A percentile compares a stretch with the other conserved stretches of the same genome.
Conservation (phyloP, 2,888 invertebrate species). For the Lasioglossum oenotherae region DNA sequence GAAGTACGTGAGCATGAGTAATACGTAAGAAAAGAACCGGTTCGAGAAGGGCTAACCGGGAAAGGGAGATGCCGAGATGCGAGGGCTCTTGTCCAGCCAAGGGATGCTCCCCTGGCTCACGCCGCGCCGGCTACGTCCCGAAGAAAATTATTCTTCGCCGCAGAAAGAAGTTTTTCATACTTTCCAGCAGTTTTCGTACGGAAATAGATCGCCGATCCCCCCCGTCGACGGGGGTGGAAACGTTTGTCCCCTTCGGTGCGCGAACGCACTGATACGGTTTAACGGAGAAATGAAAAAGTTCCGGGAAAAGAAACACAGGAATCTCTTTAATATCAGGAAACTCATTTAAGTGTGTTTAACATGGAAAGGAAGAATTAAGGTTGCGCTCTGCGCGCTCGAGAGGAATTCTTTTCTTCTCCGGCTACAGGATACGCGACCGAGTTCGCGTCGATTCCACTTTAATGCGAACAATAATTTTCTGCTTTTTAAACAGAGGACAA, state of each 20-base stretch:
- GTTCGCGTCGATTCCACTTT: conserved; percentile 5
- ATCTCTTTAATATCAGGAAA: conserved; percentile 24
- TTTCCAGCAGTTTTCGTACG: conserved; percentile 14
- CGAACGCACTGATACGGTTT: background rate
- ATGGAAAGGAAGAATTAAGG: background rate
- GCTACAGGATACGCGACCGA: background rate
- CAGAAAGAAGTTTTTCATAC: conserved; percentile 28
- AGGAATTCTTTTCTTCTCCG: conserved; percentile 17
- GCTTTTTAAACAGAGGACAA: background rate
- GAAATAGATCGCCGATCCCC: conserved; percentile 22
- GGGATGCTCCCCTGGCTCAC: conserved; percentile 32
- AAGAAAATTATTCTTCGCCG: conserved; percentile 54
- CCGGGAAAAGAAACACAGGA: conserved; percentile 15
- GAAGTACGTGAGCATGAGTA: conserved; percentile 59
- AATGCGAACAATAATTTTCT: conserved; percentile 26
- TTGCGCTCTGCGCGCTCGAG: background rate
- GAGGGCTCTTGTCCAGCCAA: conserved; percentile 48
- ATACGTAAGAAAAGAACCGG: conserved; percentile 52
- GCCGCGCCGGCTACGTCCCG: conserved; percentile 21
- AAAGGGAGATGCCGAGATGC: conserved; percentile 41
- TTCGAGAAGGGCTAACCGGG: conserved; percentile 45
- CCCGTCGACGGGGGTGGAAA: conserved; percentile 2
- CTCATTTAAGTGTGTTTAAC: conserved; percentile 19
- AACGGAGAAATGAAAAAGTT: conserved; percentile 26
- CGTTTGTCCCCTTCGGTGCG: conserved; percentile 12